These are phyloP conservation scores for Stenoptilia bipunctidactyla DNA, from an alignment of 2,888 invertebrate species.

Conservation along the genomic window DNA sequence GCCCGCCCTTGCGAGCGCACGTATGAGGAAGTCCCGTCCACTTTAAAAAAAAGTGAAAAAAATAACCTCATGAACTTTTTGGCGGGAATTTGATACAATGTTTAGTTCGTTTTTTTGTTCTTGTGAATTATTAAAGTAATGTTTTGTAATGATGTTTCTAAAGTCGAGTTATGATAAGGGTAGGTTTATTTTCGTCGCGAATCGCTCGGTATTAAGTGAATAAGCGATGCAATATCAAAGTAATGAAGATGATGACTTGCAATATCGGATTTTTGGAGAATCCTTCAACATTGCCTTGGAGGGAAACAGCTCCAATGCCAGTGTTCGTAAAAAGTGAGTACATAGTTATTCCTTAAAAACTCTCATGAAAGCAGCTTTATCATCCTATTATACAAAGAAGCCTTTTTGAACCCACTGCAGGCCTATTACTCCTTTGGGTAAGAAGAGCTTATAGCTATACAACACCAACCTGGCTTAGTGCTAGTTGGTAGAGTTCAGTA, in stretches of 20 bases:
- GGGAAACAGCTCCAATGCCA: constrained; percentile 25
- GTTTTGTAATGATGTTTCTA: constrained; percentile 48
- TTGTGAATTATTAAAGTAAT: constrained; percentile 13
- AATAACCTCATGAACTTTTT: constrained; percentile 5
- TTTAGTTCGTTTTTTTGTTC: constrained; percentile 16
- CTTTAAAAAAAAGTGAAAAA: background rate
- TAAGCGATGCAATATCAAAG: constrained; percentile 67
- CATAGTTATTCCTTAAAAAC: too few relatives aligned
- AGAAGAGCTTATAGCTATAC: too few relatives aligned
- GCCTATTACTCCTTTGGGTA: too few relatives aligned
- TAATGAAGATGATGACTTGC: constrained; percentile 62
- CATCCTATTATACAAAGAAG: too few relatives aligned
- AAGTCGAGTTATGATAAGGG: constrained; percentile 46
- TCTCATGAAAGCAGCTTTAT: too few relatives aligned
- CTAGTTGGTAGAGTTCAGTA: too few relatives aligned
- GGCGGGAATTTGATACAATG: constrained; percentile 11
- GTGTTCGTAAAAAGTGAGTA: constrained; percentile 55
- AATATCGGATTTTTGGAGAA: constrained; percentile 67
- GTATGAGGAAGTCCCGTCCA: background rate
- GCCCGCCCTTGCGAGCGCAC: background rate
- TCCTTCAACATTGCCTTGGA: constrained; percentile 53
- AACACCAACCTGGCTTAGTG: too few relatives aligned
- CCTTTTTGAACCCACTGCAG: too few relatives aligned
- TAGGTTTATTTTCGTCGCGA: constrained; percentile 45
- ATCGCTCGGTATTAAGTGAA: constrained; percentile 37